Conservation (phyloP, 2,113 vertebrate species). For the Myanophis thanlyinensis region DNA sequence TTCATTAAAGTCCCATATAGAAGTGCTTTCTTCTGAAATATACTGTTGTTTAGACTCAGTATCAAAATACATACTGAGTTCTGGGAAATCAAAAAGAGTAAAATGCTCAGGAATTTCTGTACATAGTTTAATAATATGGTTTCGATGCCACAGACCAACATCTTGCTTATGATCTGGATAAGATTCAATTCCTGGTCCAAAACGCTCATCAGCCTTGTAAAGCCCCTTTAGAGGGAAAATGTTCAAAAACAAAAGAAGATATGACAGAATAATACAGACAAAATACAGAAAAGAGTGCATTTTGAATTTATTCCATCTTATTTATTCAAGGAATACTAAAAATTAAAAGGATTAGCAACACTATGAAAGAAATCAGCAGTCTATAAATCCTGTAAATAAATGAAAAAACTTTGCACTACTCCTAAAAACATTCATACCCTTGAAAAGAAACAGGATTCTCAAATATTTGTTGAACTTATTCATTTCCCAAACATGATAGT, state of each 20-base stretch:
- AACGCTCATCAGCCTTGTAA: slow-evolving; percentile 75
- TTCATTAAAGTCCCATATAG: not conserved
- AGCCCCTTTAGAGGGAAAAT: slow-evolving; percentile 73
- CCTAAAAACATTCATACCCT: not conserved
- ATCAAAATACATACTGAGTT: slow-evolving; percentile 48
- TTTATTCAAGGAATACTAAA: not conserved
- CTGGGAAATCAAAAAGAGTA: slow-evolving; percentile 66
- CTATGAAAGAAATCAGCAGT: not conserved
- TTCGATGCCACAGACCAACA: slow-evolving; percentile 80
- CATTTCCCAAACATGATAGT: not conserved
- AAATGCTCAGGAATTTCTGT: slow-evolving; percentile 59
- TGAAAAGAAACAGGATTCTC: not conserved
- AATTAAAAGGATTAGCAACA: not conserved
- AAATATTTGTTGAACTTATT: not conserved
- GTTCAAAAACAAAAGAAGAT: not conserved
- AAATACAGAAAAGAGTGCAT: not conserved
- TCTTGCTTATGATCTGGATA: slow-evolving; percentile 75
- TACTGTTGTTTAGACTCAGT: not conserved
- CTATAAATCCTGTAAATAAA: not conserved
- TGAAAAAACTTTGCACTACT: not conserved
- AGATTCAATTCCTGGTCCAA: slow-evolving; percentile 80
- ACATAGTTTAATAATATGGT: slow-evolving; percentile 76
- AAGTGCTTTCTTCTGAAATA: slow-evolving; percentile 2
- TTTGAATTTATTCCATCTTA: not conserved
- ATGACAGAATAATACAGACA: not conserved